Evolutionary conservation across 2,888 invertebrate genomes (phyloP), one percentile per base, ranked within the genome.

Genomic region (Epistrophe grossulariae): DNA sequence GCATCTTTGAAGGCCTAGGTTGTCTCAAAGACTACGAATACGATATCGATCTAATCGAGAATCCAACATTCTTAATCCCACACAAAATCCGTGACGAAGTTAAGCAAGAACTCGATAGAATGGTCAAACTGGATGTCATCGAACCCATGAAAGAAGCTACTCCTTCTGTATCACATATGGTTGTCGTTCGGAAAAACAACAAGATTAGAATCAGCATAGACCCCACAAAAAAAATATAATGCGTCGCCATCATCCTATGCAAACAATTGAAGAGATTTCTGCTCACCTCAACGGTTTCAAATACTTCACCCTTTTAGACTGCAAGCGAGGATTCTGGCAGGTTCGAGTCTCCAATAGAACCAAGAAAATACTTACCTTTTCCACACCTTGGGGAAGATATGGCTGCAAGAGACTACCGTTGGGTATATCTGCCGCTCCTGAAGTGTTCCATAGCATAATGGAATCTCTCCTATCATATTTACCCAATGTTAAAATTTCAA

Each of bases 1-100:
- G 38, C 19, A 19, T 60, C 19, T 57, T 59, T 7, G 11, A 80
- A 15, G 74, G 59, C 74, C 24, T 52, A 52, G 62, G 74, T 70
- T 57, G 88, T 88, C 70, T 89, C 72, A 55, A 88, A 50, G 31
- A 79, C 57, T 64, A 45, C 55, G 60, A 78, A 72, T 83, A 83
- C 17, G 78, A 78, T 43, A 78, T 83, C 17, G 73, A 83, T 19
- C 59, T 83, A 2, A 35, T 77, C 7, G 78, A 77, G 1, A 68
- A 43, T 8, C 60, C 19, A 7, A 7, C 4, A 40, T 60, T 60
- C 15, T 5, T 13, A 19, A 77, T 79, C n/a, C 78, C 82, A 28
- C 70, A 60, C 66, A 71, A 79, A 52, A 52, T 50, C 7, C 38
- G 70, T 19, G 59, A 35, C 7, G 35, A 35, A 6, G 35, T 35